These are phyloP conservation scores for Anthophora plumipes DNA, from an alignment of 2,888 invertebrate species.

Conservation along the genomic window DNA sequence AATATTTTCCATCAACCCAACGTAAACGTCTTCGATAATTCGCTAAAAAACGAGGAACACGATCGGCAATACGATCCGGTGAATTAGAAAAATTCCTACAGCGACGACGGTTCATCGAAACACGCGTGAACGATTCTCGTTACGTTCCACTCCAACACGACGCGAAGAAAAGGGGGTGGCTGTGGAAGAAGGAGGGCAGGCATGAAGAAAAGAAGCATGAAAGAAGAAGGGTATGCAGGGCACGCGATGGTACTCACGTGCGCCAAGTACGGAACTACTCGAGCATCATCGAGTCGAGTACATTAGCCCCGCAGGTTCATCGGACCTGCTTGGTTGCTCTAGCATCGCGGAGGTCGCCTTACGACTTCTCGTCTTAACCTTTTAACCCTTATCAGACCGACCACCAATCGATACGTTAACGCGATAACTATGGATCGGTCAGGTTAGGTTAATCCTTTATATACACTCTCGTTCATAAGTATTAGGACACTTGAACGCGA, in stretches of 20 bases:
- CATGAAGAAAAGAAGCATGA: conserved; percentile 52
- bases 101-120: conserved; percentile 72
- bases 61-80: no score
- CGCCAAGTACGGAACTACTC: conserved; percentile 78
- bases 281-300: conserved; percentile 73
- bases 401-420: conserved; percentile 41
- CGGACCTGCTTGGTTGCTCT: conserved; percentile 72
- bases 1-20: no score
- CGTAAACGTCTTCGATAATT: no score
- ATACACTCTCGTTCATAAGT: no score
- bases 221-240: conserved; percentile 78
- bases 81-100: not conserved
- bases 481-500: no score
- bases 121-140: conserved; percentile 67
- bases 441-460: conserved; percentile 9
- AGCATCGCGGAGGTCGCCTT: conserved; percentile 41
- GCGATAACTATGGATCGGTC: conserved; percentile 26
- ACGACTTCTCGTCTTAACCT: conserved; percentile 39
- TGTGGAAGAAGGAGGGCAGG: conserved; percentile 11
- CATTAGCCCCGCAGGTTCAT: conserved; percentile 83
- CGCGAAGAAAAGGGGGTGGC: conserved; percentile 5
- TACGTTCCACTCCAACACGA: not conserved
- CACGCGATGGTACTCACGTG: conserved; percentile 82
- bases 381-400: conserved; percentile 33
- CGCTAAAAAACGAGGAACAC: no score